Conservation (phyloP, 2,888 invertebrate species). For the Drosophila prolongata region DNA sequence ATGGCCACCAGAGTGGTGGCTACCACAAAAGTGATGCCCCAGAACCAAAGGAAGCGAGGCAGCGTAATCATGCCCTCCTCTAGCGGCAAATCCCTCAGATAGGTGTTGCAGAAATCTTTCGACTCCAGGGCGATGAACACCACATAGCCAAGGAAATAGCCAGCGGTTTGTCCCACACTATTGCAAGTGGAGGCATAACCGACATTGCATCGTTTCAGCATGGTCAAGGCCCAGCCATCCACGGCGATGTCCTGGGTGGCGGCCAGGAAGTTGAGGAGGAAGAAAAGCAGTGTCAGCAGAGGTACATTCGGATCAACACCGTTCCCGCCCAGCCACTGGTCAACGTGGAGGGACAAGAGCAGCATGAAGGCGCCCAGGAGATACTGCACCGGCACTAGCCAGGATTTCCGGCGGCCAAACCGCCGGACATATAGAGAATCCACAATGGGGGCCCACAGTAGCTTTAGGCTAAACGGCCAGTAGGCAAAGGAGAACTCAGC, state of each 20-base stretch:
- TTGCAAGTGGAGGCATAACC: constrained; percentile 99
- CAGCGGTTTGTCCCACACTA: constrained; percentile 98
- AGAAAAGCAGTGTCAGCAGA: constrained; percentile 93
- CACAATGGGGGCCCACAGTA: constrained; percentile 99
- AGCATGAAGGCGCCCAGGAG: constrained; percentile 96
- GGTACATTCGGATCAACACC: constrained; percentile 88
- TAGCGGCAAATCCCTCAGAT: constrained; percentile 90
- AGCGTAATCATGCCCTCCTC: constrained; percentile 90
- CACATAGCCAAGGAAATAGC: constrained; percentile 98
- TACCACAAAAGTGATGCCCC: constrained; percentile 96
- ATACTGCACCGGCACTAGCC: constrained; percentile 97
- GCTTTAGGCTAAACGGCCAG: constrained; percentile 96
- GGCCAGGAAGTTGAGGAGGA: constrained; percentile 96
- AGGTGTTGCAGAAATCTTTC: constrained; percentile 97
- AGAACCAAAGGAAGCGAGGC: constrained; percentile 95
- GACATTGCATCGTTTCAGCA: constrained; percentile 98
- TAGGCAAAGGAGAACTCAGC: constrained; percentile 96
- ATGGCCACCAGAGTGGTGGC: constrained; percentile 95
- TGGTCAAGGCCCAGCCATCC: constrained; percentile 99
- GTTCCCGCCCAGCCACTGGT: constrained; percentile 90
- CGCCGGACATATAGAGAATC: constrained; percentile 93
- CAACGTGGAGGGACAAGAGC: constrained; percentile 90
- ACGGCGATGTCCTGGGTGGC: constrained; percentile 99
- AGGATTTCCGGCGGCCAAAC: constrained; percentile 97
- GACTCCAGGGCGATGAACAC: constrained; percentile 98